Conservation (phyloP, 2,797 vertebrate genomes). For the Remorina albescens region DNA sequence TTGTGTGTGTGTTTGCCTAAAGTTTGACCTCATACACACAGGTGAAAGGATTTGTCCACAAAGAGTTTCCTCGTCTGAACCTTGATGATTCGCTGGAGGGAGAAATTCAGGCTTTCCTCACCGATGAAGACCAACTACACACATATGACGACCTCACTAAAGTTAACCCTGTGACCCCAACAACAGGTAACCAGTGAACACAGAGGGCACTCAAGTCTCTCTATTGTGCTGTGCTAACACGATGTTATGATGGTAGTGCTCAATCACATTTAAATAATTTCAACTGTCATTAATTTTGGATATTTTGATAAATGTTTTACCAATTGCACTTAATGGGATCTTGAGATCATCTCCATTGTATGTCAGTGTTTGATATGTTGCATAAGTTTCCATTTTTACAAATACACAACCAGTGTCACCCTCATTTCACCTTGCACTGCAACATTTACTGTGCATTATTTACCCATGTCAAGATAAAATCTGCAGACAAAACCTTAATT, state of each 20-base stretch:
- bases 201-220: background rate
- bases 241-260: background rate
- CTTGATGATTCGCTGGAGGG: constrained; percentile 83
- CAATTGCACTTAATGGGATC: background rate
- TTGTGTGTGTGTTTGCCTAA: background rate
- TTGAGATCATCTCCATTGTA: background rate
- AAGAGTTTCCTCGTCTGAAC: constrained; percentile 45
- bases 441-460: constrained; percentile 36
- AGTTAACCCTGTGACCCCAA: constrained; percentile 94
- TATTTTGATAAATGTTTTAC: background rate
- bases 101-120: constrained; percentile 89
- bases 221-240: background rate
- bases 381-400: constrained; percentile 15
- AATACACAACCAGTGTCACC: background rate
- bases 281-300: background rate
- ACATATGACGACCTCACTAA: constrained; percentile 95
- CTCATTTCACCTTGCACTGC: constrained; percentile 46
- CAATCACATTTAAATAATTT: background rate
- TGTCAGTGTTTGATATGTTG: constrained; percentile 14
- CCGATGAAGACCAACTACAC: constrained; percentile 87
- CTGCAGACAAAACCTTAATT: constrained; percentile 11
- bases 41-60: constrained; percentile 79
- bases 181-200: constrained; percentile 85
- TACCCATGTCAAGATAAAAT: constrained; percentile 41
- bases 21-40: constrained; percentile 48